These are phyloP conservation scores for Cephalopholis sonnerati DNA, from an alignment of 2,113 vertebrate species.

Conservation along the genomic window DNA sequence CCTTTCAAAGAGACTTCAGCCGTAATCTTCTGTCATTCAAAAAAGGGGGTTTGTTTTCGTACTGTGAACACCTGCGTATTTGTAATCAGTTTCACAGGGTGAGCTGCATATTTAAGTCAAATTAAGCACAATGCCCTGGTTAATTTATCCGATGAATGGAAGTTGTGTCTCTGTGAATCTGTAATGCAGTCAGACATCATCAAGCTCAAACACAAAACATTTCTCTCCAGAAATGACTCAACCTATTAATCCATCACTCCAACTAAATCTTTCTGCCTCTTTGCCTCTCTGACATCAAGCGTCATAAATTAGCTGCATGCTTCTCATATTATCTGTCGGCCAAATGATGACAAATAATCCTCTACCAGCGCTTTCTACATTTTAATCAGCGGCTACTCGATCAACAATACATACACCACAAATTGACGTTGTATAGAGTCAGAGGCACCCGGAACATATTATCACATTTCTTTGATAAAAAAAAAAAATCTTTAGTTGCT, in stretches of 20 bases:
- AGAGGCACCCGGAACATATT: not conserved
- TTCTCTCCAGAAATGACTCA: conserved; percentile 2
- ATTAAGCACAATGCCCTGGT: conserved; percentile 29
- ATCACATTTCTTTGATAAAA: not conserved
- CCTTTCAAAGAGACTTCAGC: not conserved
- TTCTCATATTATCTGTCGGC: conserved; percentile 18
- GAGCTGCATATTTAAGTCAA: conserved; percentile 11
- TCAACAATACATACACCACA: not conserved
- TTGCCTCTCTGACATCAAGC: not conserved
- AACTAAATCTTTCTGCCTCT: not conserved
- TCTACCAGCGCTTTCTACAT: not conserved
- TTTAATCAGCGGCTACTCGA: conserved; percentile 10
- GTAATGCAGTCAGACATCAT: conserved; percentile 34
- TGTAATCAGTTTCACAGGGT: conserved; percentile 35
- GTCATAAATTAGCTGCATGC: conserved; percentile 12
- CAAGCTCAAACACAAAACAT: conserved; percentile 29
- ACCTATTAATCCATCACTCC: conserved; percentile 9
- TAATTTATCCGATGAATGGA: conserved; percentile 33
- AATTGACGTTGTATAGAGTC: not conserved
- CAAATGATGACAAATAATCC: conserved; percentile 19
- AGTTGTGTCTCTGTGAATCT: not conserved
- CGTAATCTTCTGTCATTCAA: not conserved
- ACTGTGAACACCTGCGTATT: conserved; percentile 46
- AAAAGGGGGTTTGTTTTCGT: conserved; percentile 23
- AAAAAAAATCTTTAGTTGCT: not conserved